Evolutionary conservation across 2,797 vertebrate species (phyloP), one percentile per base, ranked within the genome.

Genomic region (Cichlasoma orientale): DNA sequence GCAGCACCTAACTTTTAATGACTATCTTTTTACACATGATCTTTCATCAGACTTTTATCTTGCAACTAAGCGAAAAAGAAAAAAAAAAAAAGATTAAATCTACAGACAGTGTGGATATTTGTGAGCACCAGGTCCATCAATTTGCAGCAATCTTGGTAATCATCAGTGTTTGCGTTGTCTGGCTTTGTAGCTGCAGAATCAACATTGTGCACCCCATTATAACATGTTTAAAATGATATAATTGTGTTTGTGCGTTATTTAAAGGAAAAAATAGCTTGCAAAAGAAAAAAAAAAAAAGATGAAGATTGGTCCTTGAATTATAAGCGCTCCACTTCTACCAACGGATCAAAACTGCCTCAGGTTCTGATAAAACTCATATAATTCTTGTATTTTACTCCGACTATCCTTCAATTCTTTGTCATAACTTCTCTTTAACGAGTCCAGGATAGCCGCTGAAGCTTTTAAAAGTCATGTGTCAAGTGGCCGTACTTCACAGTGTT

Each of bases 11-110:
- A 75, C 80, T 91, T 91, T 80, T 83, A 87, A 88, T 77, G 70
- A 90, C 88, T 52, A 86, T 90, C 86, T 87, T 87, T 36, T 85
- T 83, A 54, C 72, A 78, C 79, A 77, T 63, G 36, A 78, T 86
- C 84, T 84, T 86, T 82, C 79, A 58, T 36, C 68, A 69, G 33
- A 84, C 52, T 73, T 21, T 79, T 76, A 86, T 85, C 85, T 80
- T 25, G 29, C 75, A 89, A 82, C 72, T 73, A 77, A 85, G 78
- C 81, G 77, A 82, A 88, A 80, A 82, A 75, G 84, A 85, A 77
- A 82, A 73, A 82, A 18, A 52, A 73, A 54, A 72, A 84, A 80
- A 85, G 68, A 88, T 83, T 75, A 27, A 33, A 79, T 86, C 56
- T 56, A 63, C 36, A 83, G 57, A 75, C 33, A 55, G 29, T 27